Conservation (phyloP, 1,140 invertebrate species). For the Maniola jurtina region DNA sequence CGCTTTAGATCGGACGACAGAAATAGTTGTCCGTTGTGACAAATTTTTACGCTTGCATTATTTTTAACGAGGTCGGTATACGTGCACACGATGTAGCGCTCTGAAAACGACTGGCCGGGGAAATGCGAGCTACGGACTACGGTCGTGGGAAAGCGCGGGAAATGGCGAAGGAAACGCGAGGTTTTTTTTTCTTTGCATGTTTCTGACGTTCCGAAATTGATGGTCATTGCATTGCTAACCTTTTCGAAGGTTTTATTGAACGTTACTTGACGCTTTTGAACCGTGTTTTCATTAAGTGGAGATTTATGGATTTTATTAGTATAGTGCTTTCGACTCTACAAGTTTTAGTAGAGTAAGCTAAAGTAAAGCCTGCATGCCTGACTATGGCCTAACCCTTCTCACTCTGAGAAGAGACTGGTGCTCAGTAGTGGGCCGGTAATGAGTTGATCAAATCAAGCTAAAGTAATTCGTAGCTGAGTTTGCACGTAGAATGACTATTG, state of each 20-base stretch:
- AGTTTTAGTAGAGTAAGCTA: too few relatives aligned
- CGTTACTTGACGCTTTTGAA: background rate
- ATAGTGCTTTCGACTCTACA: too few relatives aligned
- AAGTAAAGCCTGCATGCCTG: too few relatives aligned
- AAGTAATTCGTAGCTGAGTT: too few relatives aligned
- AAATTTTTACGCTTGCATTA: conserved; percentile 30
- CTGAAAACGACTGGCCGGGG: conserved; percentile 28
- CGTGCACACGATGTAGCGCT: conserved; percentile 17
- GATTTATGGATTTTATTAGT: too few relatives aligned
- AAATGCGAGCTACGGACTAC: conserved; percentile 21
- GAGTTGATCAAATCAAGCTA: too few relatives aligned
- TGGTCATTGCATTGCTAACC: background rate
- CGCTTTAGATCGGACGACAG: conserved; percentile 23
- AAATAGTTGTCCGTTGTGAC: conserved; percentile 26
- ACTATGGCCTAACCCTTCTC: too few relatives aligned
- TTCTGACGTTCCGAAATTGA: conserved; percentile 17
- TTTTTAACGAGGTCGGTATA: background rate
- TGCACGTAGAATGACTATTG: too few relatives aligned
- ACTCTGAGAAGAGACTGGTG: too few relatives aligned
- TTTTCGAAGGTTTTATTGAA: background rate
- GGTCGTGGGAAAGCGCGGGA: conserved; percentile 31
- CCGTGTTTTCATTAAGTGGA: background rate
- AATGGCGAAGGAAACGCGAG: conserved; percentile 23
- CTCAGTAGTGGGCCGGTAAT: too few relatives aligned
- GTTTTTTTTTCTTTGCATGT: conserved; percentile 24